Evolutionary conservation across 1,140 invertebrate genomes (phyloP).

Genomic region (Nebria ingens): DNA sequence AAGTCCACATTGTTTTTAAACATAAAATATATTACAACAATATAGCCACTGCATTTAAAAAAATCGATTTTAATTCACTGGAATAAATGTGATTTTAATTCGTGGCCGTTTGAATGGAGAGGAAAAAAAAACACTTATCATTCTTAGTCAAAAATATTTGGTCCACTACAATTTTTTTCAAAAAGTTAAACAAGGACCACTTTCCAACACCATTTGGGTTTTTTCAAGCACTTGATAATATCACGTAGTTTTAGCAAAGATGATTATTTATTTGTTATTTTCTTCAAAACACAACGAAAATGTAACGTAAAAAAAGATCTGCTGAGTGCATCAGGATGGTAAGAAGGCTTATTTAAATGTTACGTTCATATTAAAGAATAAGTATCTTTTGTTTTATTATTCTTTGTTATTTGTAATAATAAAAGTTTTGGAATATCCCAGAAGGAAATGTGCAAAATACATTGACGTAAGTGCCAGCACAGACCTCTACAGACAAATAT

Average conservation of each 20-base stretch:
- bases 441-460: constrained; percentile 8
- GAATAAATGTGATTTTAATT: no score
- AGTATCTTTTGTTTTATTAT: no score
- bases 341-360: not conserved
- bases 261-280: not conserved
- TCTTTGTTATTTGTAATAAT: constrained; percentile 3
- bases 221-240: constrained; percentile 18
- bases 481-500: constrained; percentile 3
- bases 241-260: constrained; percentile 16
- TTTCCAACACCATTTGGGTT: not conserved
- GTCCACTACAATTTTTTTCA: constrained; percentile 17
- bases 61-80: no score
- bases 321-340: not conserved
- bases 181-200: constrained; percentile 10
- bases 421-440: constrained; percentile 8
- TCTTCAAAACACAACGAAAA: no score
- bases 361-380: constrained; percentile 1
- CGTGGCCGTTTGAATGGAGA: constrained; percentile 1
- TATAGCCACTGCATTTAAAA: no score
- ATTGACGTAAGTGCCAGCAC: constrained; percentile 8
- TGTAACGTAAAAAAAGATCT: no score
- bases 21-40: no score
- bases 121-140: constrained; percentile 1
- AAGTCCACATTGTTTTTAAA: no score
- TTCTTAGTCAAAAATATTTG: constrained; percentile 16